Evolutionary conservation across 92 coral and sea anemone genomes (phyloP).

Genomic region (Meandrina meandrites): DNA sequence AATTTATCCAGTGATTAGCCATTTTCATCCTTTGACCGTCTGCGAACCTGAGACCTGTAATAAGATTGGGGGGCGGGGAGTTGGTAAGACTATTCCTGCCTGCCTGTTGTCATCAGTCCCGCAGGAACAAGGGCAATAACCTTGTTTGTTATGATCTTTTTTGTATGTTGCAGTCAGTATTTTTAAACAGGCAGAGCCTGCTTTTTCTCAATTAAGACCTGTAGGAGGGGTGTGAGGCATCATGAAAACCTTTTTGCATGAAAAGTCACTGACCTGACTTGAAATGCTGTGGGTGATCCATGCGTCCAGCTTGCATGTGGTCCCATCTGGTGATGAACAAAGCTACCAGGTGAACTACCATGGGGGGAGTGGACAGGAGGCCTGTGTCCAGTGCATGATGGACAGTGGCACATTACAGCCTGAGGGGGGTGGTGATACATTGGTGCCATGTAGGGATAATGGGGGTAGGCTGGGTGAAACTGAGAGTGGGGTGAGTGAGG

Average conservation of each 20-base stretch:
- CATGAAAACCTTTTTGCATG: no score
- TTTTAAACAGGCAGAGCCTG: no score
- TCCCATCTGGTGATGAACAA: constrained; percentile 32
- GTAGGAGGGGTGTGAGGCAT: no score
- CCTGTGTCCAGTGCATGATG: constrained; percentile 45
- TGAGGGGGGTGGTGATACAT: constrained; percentile 47
- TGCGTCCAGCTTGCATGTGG: constrained; percentile 33
- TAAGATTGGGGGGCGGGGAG: neutral
- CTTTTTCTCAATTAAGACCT: no score
- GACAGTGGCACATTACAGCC: constrained; percentile 45
- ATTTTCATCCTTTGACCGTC: no score
- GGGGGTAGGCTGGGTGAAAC: constrained; percentile 37
- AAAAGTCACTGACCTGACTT: constrained; percentile 48
- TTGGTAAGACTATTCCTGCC: neutral
- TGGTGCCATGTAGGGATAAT: constrained; percentile 44
- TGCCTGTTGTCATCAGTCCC: neutral
- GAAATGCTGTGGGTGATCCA: constrained; percentile 16
- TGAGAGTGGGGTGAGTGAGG: constrained; percentile 41
- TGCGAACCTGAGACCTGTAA: no score
- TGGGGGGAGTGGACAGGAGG: constrained; percentile 52
- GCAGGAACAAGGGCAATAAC: neutral
- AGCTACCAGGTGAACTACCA: constrained; percentile 19
- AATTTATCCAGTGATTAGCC: no score
- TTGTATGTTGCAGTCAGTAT: no score
- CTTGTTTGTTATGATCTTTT: no score